A percentile compares a stretch with the other conserved stretches of the same genome.
phyloP scores from a whole-genome alignment of 2,113 vertebrate genomes.

The Oncorhynchus tshawytscha region DNA sequence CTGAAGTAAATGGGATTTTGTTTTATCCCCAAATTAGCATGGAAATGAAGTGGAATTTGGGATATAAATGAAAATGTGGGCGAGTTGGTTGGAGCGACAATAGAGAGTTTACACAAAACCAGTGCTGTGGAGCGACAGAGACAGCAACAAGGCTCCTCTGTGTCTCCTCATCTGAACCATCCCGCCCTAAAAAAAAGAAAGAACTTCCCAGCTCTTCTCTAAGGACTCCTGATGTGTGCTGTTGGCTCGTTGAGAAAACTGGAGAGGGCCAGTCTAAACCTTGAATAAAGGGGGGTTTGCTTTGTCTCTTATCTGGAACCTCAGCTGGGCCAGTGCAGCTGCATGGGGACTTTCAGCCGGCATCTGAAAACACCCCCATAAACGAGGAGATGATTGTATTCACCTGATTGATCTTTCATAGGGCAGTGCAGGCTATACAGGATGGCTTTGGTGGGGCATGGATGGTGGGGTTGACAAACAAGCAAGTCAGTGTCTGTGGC shows the following conservation, averaged over 20 bases:
- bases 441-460: conserved; percentile 60
- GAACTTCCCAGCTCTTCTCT: conserved; percentile 18
- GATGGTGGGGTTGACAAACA: conserved; percentile 63
- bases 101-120: conserved; percentile 65
- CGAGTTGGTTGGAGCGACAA: conserved; percentile 55
- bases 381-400: conserved; percentile 70
- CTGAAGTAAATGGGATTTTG: conserved; percentile 63
- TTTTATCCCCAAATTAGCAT: conserved; percentile 64
- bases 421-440: conserved; percentile 61
- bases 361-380: conserved; percentile 60
- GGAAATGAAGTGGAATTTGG: conserved; percentile 68
- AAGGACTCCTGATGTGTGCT: conserved; percentile 37
- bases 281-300: conserved; percentile 34
- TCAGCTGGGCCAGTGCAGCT: conserved; percentile 73
- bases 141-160: conserved; percentile 69
- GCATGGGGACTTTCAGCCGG: conserved; percentile 58
- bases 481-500: conserved; percentile 66
- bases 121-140: conserved; percentile 44
- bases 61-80: conserved; percentile 70
- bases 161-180: conserved; percentile 48
- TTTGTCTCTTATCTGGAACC: conserved; percentile 64
- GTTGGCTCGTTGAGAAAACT: conserved; percentile 28
- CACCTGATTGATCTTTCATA: conserved; percentile 74
- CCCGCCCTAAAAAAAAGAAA: conserved; percentile 57
- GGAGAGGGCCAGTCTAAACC: conserved; percentile 15